Conservation (phyloP, 2,797 vertebrate species). For the Echeneis naucrates region DNA sequence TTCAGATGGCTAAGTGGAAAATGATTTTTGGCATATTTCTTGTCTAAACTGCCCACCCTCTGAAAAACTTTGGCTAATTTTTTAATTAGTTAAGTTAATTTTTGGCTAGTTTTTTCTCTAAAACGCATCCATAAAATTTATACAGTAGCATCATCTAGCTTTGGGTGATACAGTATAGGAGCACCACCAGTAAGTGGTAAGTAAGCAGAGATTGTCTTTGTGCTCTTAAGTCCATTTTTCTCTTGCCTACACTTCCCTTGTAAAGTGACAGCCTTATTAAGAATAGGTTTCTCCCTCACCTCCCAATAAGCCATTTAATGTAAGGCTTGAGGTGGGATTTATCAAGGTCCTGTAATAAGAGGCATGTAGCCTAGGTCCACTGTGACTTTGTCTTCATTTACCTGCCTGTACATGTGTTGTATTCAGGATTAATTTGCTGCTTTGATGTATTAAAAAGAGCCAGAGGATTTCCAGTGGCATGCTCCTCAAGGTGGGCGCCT, state of each 20-base stretch:
- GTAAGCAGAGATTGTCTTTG: constrained; percentile 43
- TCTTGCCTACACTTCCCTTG: constrained; percentile 55
- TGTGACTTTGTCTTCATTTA: constrained; percentile 87
- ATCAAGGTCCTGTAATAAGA: constrained; percentile 82
- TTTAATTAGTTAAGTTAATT: too few species aligned
- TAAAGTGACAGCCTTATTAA: constrained; percentile 83
- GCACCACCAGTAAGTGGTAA: constrained; percentile 1
- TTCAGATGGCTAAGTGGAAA: constrained; percentile 44
- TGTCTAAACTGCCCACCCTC: not conserved
- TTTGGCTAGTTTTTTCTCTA: not conserved
- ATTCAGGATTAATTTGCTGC: constrained; percentile 83
- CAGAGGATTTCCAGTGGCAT: constrained; percentile 75
- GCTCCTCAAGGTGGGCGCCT: constrained; percentile 77
- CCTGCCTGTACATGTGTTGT: constrained; percentile 83
- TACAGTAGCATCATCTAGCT: not conserved
- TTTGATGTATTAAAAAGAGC: constrained; percentile 85
- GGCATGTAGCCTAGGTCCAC: constrained; percentile 68
- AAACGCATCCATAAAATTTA: too few species aligned
- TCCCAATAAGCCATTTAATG: constrained; percentile 83
- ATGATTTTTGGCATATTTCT: constrained; percentile 35
- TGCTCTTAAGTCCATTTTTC: constrained; percentile 64
- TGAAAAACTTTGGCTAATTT: not conserved
- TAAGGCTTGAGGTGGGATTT: constrained; percentile 78
- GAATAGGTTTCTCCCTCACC: constrained; percentile 79
- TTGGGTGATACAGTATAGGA: constrained; percentile 18